Evolutionary conservation across 2,113 vertebrate species (phyloP).

Genomic region (Rhinogobius similis): DNA sequence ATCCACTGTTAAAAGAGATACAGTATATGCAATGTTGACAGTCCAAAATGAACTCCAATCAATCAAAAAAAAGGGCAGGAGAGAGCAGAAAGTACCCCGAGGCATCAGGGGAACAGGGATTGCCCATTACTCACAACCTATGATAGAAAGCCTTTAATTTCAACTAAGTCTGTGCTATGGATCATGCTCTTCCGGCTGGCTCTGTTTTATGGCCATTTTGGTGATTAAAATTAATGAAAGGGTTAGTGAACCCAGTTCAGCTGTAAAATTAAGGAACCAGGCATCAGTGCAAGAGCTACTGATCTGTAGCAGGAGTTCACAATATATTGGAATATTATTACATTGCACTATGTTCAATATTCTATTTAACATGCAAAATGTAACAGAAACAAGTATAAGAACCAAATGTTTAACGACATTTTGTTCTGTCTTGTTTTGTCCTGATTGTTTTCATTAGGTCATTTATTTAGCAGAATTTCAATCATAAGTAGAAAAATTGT

Average conservation of each 20-base stretch:
- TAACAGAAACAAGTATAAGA: not conserved
- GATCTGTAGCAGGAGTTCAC: not conserved
- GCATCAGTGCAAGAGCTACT: not conserved
- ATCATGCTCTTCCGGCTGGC: not conserved
- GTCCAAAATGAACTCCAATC: conserved; percentile 9
- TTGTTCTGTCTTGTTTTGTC: too few relatives aligned
- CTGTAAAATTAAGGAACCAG: not conserved
- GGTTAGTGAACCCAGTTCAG: conserved; percentile 1
- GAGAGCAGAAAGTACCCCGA: conserved; percentile 1
- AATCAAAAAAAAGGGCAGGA: not conserved
- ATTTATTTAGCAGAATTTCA: not conserved
- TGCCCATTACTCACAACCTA: conserved; percentile 1
- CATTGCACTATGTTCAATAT: not conserved
- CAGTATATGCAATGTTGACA: not conserved
- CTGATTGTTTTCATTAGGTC: not conserved
- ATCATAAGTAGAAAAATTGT: not conserved
- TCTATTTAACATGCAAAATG: not conserved
- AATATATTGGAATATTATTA: not conserved
- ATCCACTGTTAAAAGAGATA: conserved; percentile 2
- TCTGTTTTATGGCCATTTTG: conserved; percentile 8
- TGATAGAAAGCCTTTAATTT: conserved; percentile 5
- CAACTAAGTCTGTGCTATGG: conserved; percentile 2
- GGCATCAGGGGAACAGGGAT: not conserved
- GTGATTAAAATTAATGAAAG: conserved; percentile 7
- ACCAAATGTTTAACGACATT: too few relatives aligned